phyloP scores from a whole-genome alignment of 2,888 invertebrate species.

The Alentia gelatinosa region DNA sequence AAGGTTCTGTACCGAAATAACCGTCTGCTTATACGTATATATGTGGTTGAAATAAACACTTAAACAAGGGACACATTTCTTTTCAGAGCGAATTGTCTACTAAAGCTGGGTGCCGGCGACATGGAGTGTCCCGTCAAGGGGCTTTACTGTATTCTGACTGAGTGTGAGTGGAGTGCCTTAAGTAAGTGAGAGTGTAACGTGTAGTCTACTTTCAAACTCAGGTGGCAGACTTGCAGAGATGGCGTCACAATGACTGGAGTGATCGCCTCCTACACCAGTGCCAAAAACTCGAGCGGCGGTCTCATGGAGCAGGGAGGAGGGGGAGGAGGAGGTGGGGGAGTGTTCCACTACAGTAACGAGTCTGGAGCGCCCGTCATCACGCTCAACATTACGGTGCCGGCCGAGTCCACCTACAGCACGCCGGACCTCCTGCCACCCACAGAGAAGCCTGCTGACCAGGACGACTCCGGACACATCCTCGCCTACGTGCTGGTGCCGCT shows the following conservation, averaged over 20 bases:
- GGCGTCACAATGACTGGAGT: background rate
- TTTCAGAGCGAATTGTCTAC: too few relatives aligned
- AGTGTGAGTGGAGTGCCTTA: background rate
- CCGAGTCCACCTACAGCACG: background rate
- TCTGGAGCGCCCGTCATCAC: background rate
- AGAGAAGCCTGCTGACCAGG: background rate
- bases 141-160: too few relatives aligned
- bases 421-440: slow-evolving; percentile 39
- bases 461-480: slow-evolving; percentile 46
- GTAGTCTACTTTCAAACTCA: background rate
- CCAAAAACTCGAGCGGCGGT: slow-evolving; percentile 18
- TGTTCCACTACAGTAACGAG: slow-evolving; percentile 34
- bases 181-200: background rate
- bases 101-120: too few relatives aligned
- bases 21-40: too few relatives aligned
- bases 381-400: slow-evolving; percentile 9
- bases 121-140: too few relatives aligned
- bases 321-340: slow-evolving; percentile 3
- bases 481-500: slow-evolving; percentile 59
- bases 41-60: too few relatives aligned
- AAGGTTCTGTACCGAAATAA: too few relatives aligned
- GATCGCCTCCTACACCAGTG: background rate
- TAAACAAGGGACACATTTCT: too few relatives aligned
- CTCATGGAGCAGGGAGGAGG: background rate
- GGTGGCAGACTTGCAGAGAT: background rate